Base-by-base conservation (phyloP, 2,888 invertebrate species). In the Oxystoma pomonae region DNA sequence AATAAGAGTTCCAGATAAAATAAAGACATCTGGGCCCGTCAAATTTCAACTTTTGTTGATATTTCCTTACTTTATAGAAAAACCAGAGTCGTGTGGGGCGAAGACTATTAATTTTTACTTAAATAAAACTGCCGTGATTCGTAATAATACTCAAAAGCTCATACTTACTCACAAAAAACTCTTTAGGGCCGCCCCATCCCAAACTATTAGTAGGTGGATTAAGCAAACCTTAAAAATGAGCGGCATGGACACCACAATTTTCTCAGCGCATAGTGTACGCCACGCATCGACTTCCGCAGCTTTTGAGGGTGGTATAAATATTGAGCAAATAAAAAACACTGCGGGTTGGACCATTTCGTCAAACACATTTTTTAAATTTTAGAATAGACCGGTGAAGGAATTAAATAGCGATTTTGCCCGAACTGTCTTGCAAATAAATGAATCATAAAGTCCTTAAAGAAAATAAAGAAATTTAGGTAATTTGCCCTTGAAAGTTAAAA, bases 321-420 rank as follows among this genome's bases (percentile, higher is more conserved):
- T 67, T 18, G 57, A 68, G 17, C 50, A 19, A 19, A 68, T 67
- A 20, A 59, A 59, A 49, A 64, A 66, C 55, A 60, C 68, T 22
- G 68, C 67, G 16, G 68, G 67, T 1, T 67, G 68, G 67, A 64
- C 57, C 1, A 12, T 53, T 2, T 17, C 17, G n/a, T 63, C 63
- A 49, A 20, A 63, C 3, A 55, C 59, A 16, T 67, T 68, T 52
- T 60, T 57, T 50, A 66, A 18, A 18, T 67, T 68, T 50, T 67
- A 68, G 21, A 68, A 67, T 51, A n/a, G 22, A 59, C 67, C 67
- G 12, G 9, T 59, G 18, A 20, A 35, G 7, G 16, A 20, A 19
- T 62, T 60, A 9, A 64, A 59, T 49, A 63, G 62, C 22, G 51
- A 57, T 16, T 66, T 66, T 60, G 62, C 62, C 20, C 55, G 21